Base-by-base conservation (phyloP, 2,888 invertebrate genomes). In the Chesias legatella region DNA sequence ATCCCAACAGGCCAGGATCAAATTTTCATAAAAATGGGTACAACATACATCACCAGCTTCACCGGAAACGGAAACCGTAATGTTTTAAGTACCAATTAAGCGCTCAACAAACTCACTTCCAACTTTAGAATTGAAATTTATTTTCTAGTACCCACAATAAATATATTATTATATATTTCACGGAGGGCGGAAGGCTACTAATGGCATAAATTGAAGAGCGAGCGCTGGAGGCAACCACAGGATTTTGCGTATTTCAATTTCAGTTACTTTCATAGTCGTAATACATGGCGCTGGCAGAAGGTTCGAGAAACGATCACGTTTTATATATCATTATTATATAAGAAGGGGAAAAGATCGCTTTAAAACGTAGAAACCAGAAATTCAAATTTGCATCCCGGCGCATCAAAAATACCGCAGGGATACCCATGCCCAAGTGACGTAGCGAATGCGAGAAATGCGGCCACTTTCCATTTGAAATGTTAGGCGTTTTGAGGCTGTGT, bases 191-290 rank as follows among this genome's bases (percentile, higher is more conserved):
- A 72, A 78, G 73, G 71, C 71, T 73, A 76, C 76, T 79, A 81
- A 80, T 79, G 74, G 79, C 72, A 80, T 77, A 79, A 80, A 82
- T 79, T 81, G 75, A 74, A 77, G 74, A 77, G 73, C 72, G 71
- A 72, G 70, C 68, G 71, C 63, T 73, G 57, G 67, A 73, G 71
- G 73, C 64, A 73, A 73, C 79, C 75, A 62, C 78, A 72, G 74
- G 76, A 76, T 82, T 81, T 80, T 78, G 73, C 75, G 73, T 77
- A 80, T 80, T 81, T 76, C 75, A 79, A 81, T 81, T 83, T 82
- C 76, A 79, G 79, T 74, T 78, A 73, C 75, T 74, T 73, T 64
- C 63, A 46, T 46, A 46, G 48, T 37, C 38, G 38, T 36, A 58
- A 62, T 58, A 68, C 67, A 58, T 58, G 58, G 55, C 56, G 49